These are phyloP conservation scores for Seira sanloemensis DNA, from an alignment of 2,888 invertebrate species.

Conservation along the genomic window DNA sequence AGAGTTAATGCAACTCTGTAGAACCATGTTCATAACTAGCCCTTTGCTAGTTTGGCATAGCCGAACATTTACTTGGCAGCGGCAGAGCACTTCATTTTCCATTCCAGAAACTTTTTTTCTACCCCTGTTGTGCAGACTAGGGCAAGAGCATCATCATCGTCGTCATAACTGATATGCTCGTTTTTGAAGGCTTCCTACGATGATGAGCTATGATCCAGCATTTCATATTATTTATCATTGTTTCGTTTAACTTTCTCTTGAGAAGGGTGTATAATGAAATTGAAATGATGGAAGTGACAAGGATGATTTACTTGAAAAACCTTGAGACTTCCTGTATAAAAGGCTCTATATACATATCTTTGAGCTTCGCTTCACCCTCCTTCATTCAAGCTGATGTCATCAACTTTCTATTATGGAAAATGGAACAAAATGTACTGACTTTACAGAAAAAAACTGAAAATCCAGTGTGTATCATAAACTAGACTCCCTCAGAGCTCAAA, in stretches of 20 bases:
- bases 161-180: neutral
- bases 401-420: conserved; percentile 1
- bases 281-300: conserved; percentile 49
- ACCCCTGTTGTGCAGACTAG: neutral
- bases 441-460: neutral
- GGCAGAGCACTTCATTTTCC: conserved; percentile 40
- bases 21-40: too few species aligned
- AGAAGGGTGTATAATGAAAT: conserved; percentile 36
- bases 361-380: neutral
- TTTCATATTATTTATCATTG: conserved; percentile 4
- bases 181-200: neutral
- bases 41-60: neutral
- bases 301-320: conserved; percentile 49
- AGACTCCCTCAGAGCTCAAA: too few species aligned
- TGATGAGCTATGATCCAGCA: conserved; percentile 4
- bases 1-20: too few species aligned
- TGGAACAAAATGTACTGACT: neutral
- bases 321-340: conserved; percentile 40
- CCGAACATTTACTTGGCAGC: conserved; percentile 9
- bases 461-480: neutral
- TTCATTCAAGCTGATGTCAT: conserved; percentile 4
- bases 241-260: neutral
- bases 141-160: neutral
- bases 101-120: conserved; percentile 10
- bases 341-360: too few species aligned